Base-by-base conservation (phyloP, 2,113 vertebrate genomes). In the Pedetes capensis region DNA sequence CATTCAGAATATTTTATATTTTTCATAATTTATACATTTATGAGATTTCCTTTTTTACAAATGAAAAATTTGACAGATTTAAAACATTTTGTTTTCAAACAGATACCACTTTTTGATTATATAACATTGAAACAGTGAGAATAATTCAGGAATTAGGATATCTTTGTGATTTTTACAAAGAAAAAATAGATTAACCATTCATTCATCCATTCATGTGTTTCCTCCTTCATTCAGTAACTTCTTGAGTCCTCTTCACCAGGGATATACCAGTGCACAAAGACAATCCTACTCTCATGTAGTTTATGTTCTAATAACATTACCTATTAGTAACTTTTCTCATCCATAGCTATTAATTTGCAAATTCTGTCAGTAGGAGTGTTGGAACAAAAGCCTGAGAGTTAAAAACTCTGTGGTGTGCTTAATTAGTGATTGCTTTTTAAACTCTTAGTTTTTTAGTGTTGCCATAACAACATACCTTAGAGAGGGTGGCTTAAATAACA, bases 341-440 rank as follows among this genome's bases (percentile, higher is more conserved):
- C 55, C 49, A 39, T 51, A 86, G 42, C 12, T 89, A n/a, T 42
- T 81, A 86, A 74, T 93, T 61, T 81, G 86, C 80, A 90, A 74
- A 81, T 86, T 78, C 39, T 57, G 23, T 80, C 22, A 49, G 34
- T 79, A 66, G 72, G 49, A 42, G 44, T 86, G 17, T 59, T 86
- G 29, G 57, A 57, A 89, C 88, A 63, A 90, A 92, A 89, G 66
- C 64, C 78, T 47, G 4, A 64, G 18, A 59, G 14, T 72, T 63
- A 92, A 82, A 79, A 49, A 29, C n/a, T 55, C 25, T 37, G 39
- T 8, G 16, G 25, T 39, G 42, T 89, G n/a, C 25, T 13, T 72
- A 51, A 81, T 72, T 87, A 87, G 76, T 86, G 39, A 47, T 87
- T 91, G 23, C 37, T 55, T 87, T 93, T 87, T 82, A 82, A 72